A percentile compares a stretch with the other conserved stretches of the same genome.
Conservation (phyloP, 1,140 invertebrate species). For the Drosophila varians region DNA sequence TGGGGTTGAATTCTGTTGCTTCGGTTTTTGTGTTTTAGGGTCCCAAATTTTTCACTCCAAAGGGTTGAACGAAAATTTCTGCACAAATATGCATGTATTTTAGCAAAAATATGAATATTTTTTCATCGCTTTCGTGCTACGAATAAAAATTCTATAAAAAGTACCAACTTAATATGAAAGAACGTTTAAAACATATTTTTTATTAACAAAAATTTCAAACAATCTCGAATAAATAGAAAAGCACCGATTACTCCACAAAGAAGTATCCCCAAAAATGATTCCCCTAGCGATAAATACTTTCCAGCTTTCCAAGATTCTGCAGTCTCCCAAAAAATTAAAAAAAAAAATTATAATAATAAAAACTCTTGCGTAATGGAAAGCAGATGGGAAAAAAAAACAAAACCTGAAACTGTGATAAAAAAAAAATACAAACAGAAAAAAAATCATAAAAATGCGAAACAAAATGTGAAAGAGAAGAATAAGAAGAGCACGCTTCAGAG, state of each 20-base stretch:
- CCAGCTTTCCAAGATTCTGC: background rate
- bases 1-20: conserved; percentile 37
- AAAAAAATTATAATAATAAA: background rate
- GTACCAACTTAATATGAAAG: too few species aligned
- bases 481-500: conserved; percentile 13
- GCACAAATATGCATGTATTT: background rate
- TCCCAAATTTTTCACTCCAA: conserved; percentile 36
- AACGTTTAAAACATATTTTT: too few species aligned
- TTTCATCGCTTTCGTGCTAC: too few species aligned
- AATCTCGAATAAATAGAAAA: too few species aligned
- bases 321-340: conserved; percentile 1
- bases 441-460: conserved; percentile 3
- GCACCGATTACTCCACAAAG: background rate
- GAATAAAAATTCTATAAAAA: too few species aligned
- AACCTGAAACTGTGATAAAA: conserved; percentile 45
- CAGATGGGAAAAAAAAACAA: conserved; percentile 34
- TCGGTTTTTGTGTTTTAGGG: conserved; percentile 39
- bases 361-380: conserved; percentile 25
- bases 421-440: conserved; percentile 3
- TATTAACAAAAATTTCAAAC: too few species aligned
- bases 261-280: background rate
- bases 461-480: conserved; percentile 2
- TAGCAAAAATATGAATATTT: conserved; percentile 24
- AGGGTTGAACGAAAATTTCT: conserved; percentile 34
- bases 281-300: background rate